phyloP scores from a whole-genome alignment of 2,888 invertebrate genomes.

The Phoronis australis region DNA sequence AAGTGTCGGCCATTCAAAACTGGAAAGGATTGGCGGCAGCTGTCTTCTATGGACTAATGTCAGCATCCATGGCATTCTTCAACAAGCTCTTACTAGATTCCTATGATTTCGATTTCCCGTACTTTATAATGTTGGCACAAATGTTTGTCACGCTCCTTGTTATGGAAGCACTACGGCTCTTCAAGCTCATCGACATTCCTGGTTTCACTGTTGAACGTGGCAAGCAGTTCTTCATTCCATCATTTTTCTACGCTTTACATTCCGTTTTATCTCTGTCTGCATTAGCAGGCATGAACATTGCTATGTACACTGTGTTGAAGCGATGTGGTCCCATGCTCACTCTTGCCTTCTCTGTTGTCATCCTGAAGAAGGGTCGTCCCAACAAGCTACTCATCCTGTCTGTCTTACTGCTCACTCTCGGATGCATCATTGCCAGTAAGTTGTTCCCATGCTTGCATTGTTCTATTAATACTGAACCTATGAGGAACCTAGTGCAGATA shows the following conservation, averaged over 20 bases:
- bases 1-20: too few species aligned
- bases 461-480: too few species aligned
- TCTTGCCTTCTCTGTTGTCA: slow-evolving; percentile 44
- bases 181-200: slow-evolving; percentile 37
- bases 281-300: slow-evolving; percentile 57
- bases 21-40: slow-evolving; percentile 44
- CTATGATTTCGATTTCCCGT: slow-evolving; percentile 56
- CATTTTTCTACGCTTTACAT: slow-evolving; percentile 55
- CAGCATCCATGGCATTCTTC: slow-evolving; percentile 52
- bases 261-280: slow-evolving; percentile 55
- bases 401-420: slow-evolving; percentile 48
- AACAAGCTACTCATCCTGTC: slow-evolving; percentile 35
- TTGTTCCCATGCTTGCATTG: too few species aligned
- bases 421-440: slow-evolving; percentile 54
- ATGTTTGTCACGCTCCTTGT: slow-evolving; percentile 52
- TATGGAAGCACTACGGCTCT: slow-evolving; percentile 45
- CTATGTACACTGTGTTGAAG: slow-evolving; percentile 57
- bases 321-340: slow-evolving; percentile 54
- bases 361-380: slow-evolving; percentile 49
- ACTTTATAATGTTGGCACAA: slow-evolving; percentile 56
- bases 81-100: slow-evolving; percentile 52
- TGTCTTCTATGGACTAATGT: slow-evolving; percentile 50
- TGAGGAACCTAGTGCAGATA: too few species aligned
- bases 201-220: slow-evolving; percentile 52
- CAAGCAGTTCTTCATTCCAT: slow-evolving; percentile 52